These are phyloP conservation scores for Craseonycteris thonglongyai DNA, from an alignment of 2,113 vertebrate species.

Conservation along the genomic window DNA sequence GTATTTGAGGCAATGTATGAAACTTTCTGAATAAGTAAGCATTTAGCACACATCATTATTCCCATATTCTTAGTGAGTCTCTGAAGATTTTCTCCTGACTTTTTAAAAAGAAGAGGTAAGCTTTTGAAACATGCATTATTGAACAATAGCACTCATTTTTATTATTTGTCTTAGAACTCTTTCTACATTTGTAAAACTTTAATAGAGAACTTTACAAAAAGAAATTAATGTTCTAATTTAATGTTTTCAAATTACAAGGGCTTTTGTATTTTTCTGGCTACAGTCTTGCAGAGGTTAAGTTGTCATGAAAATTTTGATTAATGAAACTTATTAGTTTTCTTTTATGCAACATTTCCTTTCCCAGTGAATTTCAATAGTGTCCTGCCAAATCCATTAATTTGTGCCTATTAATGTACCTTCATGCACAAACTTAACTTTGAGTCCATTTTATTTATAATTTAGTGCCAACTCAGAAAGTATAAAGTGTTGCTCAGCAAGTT, in stretches of 20 bases:
- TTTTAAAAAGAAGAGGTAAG: not conserved
- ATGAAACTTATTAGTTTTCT: not conserved
- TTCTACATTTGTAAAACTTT: conserved; percentile 1
- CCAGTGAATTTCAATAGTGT: not conserved
- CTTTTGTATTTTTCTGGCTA: not conserved
- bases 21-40: not conserved
- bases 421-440: not conserved
- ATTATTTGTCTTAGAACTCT: not conserved
- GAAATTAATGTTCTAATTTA: not conserved
- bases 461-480: not conserved
- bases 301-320: not conserved
- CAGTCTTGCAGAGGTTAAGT: not conserved
- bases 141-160: not conserved
- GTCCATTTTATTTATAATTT: not conserved
- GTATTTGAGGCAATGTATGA: not conserved
- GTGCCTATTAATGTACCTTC: not conserved
- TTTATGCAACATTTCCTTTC: not conserved
- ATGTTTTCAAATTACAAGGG: not conserved
- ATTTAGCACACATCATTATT: not conserved
- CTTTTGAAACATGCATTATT: not conserved
- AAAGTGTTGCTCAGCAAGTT: not conserved
- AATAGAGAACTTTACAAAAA: not conserved
- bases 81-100: not conserved
- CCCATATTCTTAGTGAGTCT: not conserved
- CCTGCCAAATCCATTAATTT: not conserved